These are phyloP conservation scores for Drosophila oshimai DNA, from an alignment of 1,140 invertebrate genomes.

Conservation along the genomic window DNA sequence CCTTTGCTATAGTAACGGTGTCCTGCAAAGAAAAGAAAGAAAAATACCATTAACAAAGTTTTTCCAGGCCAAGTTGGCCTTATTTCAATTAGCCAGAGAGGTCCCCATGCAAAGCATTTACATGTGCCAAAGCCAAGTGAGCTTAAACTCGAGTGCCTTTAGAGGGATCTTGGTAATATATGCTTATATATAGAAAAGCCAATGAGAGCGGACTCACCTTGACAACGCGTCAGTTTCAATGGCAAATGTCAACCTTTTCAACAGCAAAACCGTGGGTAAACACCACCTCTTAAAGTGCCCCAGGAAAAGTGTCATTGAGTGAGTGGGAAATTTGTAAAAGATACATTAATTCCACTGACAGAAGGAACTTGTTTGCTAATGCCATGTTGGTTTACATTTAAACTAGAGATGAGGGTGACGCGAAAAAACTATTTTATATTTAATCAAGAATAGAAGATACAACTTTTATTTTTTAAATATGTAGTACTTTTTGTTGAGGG, in stretches of 20 bases:
- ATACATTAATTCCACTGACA: constrained; percentile 42
- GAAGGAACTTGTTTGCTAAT: background rate
- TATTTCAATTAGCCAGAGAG: constrained; percentile 13
- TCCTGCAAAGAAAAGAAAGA: constrained; percentile 50
- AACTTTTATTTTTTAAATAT: too few relatives aligned
- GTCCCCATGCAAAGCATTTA: background rate
- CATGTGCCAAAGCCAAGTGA: background rate
- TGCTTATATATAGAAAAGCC: constrained; percentile 9
- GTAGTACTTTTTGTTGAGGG: too few relatives aligned
- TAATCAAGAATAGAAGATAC: too few relatives aligned
- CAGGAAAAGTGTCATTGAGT: constrained; percentile 35
- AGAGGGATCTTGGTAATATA: background rate
- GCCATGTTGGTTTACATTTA: background rate
- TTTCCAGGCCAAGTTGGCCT: constrained; percentile 1
- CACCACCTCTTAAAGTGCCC: constrained; percentile 36
- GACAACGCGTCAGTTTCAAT: constrained; percentile 44
- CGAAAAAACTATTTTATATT: background rate
- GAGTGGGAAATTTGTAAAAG: constrained; percentile 32
- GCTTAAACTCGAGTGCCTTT: background rate
- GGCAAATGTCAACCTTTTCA: constrained; percentile 45
- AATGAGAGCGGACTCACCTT: constrained; percentile 34
- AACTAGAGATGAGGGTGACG: background rate
- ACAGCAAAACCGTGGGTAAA: constrained; percentile 18
- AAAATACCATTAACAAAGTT: constrained; percentile 35
- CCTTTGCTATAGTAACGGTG: constrained; percentile 52